Evolutionary conservation across 1,140 invertebrate species (phyloP).

Genomic region (Bombyx mandarina): DNA sequence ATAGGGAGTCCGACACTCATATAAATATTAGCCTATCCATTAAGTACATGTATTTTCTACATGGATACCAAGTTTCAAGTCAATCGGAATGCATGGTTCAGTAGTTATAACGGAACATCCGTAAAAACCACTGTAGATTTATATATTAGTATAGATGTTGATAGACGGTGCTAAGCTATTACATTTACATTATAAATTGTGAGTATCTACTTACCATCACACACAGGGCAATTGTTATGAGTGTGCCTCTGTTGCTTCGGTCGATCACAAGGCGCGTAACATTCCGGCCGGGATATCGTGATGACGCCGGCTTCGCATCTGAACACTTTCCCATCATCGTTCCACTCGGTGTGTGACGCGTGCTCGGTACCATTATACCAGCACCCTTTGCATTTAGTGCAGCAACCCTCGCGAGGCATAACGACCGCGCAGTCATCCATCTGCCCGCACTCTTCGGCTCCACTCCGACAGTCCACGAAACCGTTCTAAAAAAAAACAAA

Average conservation of each 20-base stretch:
- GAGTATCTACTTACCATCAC: constrained; percentile 69
- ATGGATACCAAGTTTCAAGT: too few relatives aligned
- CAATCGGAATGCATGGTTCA: too few relatives aligned
- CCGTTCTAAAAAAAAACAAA: constrained; percentile 45
- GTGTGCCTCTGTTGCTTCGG: constrained; percentile 79
- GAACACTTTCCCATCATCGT: constrained; percentile 79
- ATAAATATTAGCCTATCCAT: too few relatives aligned
- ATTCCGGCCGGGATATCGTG: constrained; percentile 83
- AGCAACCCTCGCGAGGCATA: constrained; percentile 59
- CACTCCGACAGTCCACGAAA: constrained; percentile 55
- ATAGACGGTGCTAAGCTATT: too few relatives aligned
- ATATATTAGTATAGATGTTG: too few relatives aligned
- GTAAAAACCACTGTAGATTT: too few relatives aligned
- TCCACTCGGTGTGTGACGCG: constrained; percentile 84
- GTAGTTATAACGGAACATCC: too few relatives aligned
- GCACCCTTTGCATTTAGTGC: constrained; percentile 76
- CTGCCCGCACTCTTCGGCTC: constrained; percentile 46
- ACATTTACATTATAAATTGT: too few relatives aligned
- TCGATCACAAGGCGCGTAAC: constrained; percentile 82
- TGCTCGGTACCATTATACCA: constrained; percentile 79
- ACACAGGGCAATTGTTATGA: constrained; percentile 84
- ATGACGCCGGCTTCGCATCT: constrained; percentile 87
- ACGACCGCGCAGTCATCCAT: constrained; percentile 57
- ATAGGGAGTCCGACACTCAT: too few relatives aligned
- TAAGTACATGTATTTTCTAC: too few relatives aligned